Conservation (phyloP, 2,888 invertebrate genomes). For the Gymnoscelis rufifasciata region DNA sequence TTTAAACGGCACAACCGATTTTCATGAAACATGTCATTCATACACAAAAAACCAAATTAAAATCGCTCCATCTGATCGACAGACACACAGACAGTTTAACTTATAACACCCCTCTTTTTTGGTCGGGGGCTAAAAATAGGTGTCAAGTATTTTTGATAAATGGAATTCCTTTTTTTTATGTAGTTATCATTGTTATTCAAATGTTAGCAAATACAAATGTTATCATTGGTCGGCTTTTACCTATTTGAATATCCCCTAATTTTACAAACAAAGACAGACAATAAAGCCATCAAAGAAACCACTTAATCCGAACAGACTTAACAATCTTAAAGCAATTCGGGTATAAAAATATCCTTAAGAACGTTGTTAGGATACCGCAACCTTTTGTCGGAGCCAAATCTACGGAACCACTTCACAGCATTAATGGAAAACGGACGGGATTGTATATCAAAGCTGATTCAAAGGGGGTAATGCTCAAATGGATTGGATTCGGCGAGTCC, state of each 20-base stretch:
- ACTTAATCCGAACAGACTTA: constrained; percentile 10
- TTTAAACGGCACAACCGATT: no score
- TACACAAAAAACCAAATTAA: no score
- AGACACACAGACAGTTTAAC: no score
- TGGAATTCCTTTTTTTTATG: no score
- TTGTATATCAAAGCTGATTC: constrained; percentile 44
- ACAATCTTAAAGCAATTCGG: constrained; percentile 13
- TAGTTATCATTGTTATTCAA: no score
- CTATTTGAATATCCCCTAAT: not conserved
- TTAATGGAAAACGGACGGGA: constrained; percentile 31
- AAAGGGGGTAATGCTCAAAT: constrained; percentile 29
- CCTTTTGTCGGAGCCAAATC: constrained; percentile 29
- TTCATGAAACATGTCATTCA: no score
- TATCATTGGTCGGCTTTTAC: no score
- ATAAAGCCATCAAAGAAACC: constrained; percentile 10
- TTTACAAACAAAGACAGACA: constrained; percentile 5
- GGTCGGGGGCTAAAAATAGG: no score
- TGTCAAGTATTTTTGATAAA: no score
- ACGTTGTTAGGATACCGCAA: constrained; percentile 18
- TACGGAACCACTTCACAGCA: constrained; percentile 32
- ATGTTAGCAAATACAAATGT: no score
- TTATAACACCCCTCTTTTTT: no score
- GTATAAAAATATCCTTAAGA: constrained; percentile 16
- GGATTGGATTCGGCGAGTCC: constrained; percentile 15
- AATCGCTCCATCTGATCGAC: no score